Evolutionary conservation across 2,888 invertebrate species (phyloP).

Genomic region (Hydrotaea diabolus): DNA sequence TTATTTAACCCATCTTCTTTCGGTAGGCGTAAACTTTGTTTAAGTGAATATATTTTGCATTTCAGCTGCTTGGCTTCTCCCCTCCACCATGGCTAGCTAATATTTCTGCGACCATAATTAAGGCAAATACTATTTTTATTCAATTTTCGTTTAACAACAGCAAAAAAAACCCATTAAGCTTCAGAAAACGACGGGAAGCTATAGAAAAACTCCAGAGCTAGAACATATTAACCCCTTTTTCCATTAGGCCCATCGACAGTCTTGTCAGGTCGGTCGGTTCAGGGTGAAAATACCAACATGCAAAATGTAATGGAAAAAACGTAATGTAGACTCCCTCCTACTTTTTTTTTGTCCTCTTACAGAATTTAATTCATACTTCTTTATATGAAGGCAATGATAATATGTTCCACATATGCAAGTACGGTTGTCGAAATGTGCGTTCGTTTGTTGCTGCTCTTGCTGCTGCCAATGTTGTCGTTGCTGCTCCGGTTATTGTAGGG

Average conservation of each 20-base stretch:
- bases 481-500: no score
- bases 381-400: conserved; percentile 41
- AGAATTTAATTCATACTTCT: conserved; percentile 10
- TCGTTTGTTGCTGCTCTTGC: neutral
- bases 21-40: neutral
- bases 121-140: neutral
- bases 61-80: neutral
- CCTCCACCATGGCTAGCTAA: neutral
- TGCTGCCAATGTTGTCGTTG: conserved; percentile 29
- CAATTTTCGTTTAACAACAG: no score
- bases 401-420: conserved; percentile 45
- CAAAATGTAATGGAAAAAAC: conserved; percentile 53
- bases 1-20: no score
- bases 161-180: no score
- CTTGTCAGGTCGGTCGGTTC: conserved; percentile 53
- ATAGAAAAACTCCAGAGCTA: neutral
- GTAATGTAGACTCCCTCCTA: conserved; percentile 49
- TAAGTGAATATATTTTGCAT: neutral
- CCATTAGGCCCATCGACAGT: conserved; percentile 56
- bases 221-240: conserved; percentile 15
- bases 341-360: conserved; percentile 40
- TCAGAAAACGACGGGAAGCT: no score
- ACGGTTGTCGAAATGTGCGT: neutral
- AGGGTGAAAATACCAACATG: conserved; percentile 49
- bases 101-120: neutral